Base-by-base conservation (phyloP, 2,113 vertebrate genomes). In the Leucopsar rothschildi region DNA sequence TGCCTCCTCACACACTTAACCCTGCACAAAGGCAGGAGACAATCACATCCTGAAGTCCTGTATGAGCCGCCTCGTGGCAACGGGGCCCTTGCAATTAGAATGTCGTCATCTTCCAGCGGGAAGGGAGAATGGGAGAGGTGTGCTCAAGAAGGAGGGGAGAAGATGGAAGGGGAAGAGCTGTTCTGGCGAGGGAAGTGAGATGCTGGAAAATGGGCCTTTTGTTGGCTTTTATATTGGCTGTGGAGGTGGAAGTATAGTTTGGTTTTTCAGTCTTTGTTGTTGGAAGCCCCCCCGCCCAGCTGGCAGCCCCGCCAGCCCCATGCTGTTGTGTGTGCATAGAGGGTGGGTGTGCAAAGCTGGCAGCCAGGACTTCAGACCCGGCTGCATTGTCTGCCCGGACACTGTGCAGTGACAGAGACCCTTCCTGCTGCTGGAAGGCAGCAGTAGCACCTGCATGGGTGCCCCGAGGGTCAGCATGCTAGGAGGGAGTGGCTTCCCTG, bases 21-120 rank as follows among this genome's bases (percentile, higher is more conserved):
- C 95, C 96, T 55, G 86, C 95, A 97, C 97, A 97, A 97, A 96
- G 95, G 87, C 93, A 87, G 93, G 47, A 92, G 87, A 86, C 94
- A 96, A 95, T 94, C 90, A 49, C 65, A 18, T 95, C 91, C 89
- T 2, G 2, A 44, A 88, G 96, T 92, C 94, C 94, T 88, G 61
- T 39, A 1, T 56, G 28, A 96, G 90, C 91, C 22, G 53, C 91
- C 96, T 95, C 60, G 42, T 83, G 55, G 96, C 60, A 12, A 95
- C 92, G 92, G 91, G 91, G 90, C 65, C 90, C 52, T 91, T 61
- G 88, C 87, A 88, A 82, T 90, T 75, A 81, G 65, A 52, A 69
- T 88, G 86, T 93, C 89, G 79, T 97, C 93, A 92, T 97, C 91
- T 88, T 94, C 88, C 89, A 93, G 44, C 3, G 28, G 89, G 90